phyloP scores from a whole-genome alignment of 2,113 vertebrate species.

The Urocynchramus pylzowi region DNA sequence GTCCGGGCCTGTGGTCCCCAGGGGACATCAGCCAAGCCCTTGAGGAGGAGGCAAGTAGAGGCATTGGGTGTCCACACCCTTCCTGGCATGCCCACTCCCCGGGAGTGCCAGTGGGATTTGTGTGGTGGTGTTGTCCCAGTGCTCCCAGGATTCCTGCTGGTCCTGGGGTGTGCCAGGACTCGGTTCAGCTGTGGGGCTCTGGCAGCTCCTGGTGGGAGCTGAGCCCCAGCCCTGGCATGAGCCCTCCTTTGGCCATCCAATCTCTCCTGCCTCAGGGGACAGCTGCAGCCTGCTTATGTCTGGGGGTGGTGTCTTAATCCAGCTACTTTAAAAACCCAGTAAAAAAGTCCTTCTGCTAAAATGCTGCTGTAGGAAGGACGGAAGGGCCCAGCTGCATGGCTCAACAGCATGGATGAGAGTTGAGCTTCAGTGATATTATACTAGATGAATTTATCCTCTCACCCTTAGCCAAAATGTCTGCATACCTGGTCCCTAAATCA shows the following conservation, averaged over 20 bases:
- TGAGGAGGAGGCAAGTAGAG: neutral
- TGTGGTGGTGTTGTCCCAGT: fast-evolving
- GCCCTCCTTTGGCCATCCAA: neutral
- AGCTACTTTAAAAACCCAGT: neutral
- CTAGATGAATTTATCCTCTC: neutral
- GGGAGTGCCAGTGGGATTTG: neutral
- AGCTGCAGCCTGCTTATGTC: neutral
- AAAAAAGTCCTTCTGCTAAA: neutral
- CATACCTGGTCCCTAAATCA: conserved; percentile 21
- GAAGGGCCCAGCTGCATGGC: neutral
- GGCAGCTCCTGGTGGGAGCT: neutral
- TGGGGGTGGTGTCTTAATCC: neutral
- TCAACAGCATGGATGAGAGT: neutral
- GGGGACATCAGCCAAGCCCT: neutral
- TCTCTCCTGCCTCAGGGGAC: neutral
- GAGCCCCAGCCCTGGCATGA: neutral
- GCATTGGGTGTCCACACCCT: neutral
- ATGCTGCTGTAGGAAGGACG: neutral
- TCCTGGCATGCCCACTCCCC: neutral
- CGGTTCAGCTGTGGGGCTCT: fast-evolving
- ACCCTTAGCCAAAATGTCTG: neutral
- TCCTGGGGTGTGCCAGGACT: neutral
- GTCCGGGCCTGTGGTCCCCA: neutral
- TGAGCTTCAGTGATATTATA: neutral
- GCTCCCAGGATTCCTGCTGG: neutral